Conservation (phyloP, 2,888 invertebrate genomes). For the Petrophora chlorosata region DNA sequence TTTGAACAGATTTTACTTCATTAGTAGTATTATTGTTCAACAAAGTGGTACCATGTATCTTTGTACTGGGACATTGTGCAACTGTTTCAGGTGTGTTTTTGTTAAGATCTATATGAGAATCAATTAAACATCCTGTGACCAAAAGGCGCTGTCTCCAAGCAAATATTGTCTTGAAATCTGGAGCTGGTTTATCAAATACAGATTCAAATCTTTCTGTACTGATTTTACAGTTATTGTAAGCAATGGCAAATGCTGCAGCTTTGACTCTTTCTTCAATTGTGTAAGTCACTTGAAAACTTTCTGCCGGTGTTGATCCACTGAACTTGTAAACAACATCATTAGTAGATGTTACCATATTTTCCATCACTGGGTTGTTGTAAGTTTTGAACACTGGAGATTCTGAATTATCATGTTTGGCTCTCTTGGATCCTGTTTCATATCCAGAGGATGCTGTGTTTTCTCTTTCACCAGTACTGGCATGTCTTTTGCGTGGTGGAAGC, state of each 20-base stretch:
- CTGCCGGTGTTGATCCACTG: constrained; percentile 58
- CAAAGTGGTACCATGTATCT: not conserved
- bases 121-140: constrained; percentile 70
- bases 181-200: constrained; percentile 72
- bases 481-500: constrained; percentile 54
- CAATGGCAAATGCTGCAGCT: constrained; percentile 74
- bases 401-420: constrained; percentile 50
- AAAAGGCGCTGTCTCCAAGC: constrained; percentile 71
- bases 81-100: constrained; percentile 30
- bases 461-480: constrained; percentile 61
- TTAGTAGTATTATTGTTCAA: constrained; percentile 17
- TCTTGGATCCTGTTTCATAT: constrained; percentile 67
- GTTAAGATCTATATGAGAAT: constrained; percentile 56
- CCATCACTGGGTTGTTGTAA: constrained; percentile 68
- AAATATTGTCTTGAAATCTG: constrained; percentile 78
- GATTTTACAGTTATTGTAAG: constrained; percentile 74
- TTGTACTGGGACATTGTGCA: not conserved
- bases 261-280: constrained; percentile 69
- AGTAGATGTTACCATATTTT: constrained; percentile 74
- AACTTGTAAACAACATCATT: constrained; percentile 67
- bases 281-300: constrained; percentile 68
- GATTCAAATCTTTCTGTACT: constrained; percentile 70
- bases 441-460: constrained; percentile 66
- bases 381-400: constrained; percentile 49
- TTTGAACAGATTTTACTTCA: constrained; percentile 40